Evolutionary conservation across 1,140 invertebrate species (phyloP).

Genomic region (Parasteatoda tepidariorum): DNA sequence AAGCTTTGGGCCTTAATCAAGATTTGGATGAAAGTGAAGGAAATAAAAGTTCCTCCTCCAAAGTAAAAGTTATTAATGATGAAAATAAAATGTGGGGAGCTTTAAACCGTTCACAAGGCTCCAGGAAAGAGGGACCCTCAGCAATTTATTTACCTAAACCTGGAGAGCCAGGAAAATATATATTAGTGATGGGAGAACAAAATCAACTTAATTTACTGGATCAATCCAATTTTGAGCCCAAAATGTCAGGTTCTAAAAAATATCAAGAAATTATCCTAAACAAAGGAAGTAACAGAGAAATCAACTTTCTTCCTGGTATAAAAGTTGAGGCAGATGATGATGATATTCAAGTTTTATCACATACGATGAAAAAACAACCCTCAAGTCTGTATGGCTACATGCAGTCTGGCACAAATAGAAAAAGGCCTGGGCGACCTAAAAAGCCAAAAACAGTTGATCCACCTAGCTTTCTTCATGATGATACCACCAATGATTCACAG

Average conservation of each 20-base stretch:
- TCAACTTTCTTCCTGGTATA: not conserved
- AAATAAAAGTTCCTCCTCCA: not conserved
- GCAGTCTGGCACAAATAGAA: not conserved
- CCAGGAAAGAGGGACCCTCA: conserved; percentile 23
- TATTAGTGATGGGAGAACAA: conserved; percentile 56
- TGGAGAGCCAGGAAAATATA: conserved; percentile 51
- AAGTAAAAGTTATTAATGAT: conserved; percentile 10
- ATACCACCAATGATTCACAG: conserved; percentile 38
- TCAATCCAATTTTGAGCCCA: conserved; percentile 53
- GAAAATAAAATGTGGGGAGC: conserved; percentile 31
- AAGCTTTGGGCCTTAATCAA: conserved; percentile 40
- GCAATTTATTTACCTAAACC: conserved; percentile 57
- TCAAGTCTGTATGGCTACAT: conserved; percentile 44
- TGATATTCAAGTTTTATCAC: conserved; percentile 46
- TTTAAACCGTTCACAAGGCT: conserved; percentile 7
- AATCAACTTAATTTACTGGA: conserved; percentile 32
- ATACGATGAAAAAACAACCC: conserved; percentile 1
- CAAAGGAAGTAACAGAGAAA: not conserved
- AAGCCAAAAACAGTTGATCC: conserved; percentile 36
- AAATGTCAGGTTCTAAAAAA: conserved; percentile 44
- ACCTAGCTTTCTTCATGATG: conserved; percentile 32
- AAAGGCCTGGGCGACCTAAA: conserved; percentile 43
- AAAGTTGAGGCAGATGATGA: conserved; percentile 44
- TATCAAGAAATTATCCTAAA: conserved; percentile 33
- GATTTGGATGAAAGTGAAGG: not conserved